Evolutionary conservation across 2,797 vertebrate species (phyloP).

Genomic region (Esox masquinongy): DNA sequence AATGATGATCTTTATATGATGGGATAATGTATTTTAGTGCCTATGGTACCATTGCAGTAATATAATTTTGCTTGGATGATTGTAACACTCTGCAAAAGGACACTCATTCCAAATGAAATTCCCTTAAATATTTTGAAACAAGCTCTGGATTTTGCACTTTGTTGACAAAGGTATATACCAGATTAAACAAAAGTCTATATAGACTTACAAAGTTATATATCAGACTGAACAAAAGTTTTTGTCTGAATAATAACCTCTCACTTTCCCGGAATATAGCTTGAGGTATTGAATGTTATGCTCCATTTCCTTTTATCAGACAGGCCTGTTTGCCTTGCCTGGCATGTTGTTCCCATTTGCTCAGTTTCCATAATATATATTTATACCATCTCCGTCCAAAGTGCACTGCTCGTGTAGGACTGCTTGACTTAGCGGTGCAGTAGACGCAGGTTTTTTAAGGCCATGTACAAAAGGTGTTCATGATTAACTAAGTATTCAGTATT

Average conservation of each 20-base stretch:
- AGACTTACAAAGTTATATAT: not conserved
- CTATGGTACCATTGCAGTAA: not conserved
- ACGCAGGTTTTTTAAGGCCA: conserved; percentile 1
- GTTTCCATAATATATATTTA: not conserved
- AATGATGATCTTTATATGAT: not conserved
- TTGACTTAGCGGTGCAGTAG: not conserved
- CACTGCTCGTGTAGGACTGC: not conserved
- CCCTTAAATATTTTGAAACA: not conserved
- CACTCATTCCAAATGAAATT: not conserved
- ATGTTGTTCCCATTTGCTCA: not conserved
- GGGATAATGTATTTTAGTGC: not conserved
- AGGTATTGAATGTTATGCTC: not conserved
- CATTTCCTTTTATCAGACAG: not conserved
- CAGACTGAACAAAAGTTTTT: not conserved
- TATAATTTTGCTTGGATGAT: not conserved
- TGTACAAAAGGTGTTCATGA: conserved; percentile 65
- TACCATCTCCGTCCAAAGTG: conserved; percentile 1
- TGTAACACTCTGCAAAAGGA: not conserved
- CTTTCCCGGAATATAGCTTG: not conserved
- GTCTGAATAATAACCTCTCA: not conserved
- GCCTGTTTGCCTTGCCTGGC: not conserved
- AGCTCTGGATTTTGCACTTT: not conserved
- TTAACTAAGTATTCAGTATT: conserved; percentile 62
- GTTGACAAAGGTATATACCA: not conserved
- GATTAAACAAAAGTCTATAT: not conserved